Conservation (phyloP, 2,888 invertebrate species). For the Piscicola geometra region DNA sequence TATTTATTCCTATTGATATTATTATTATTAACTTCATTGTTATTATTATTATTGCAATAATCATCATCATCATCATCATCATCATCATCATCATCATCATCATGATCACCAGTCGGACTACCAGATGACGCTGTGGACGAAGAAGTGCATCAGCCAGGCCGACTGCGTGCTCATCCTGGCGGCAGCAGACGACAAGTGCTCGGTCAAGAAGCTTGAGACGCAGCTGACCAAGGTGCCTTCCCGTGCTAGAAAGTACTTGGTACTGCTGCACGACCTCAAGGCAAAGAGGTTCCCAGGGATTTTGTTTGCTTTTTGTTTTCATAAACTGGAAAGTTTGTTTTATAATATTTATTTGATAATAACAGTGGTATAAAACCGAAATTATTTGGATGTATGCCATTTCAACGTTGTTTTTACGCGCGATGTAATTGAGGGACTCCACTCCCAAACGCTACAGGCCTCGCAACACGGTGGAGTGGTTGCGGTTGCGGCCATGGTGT, state of each 20-base stretch:
- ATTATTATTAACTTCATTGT: too few relatives aligned
- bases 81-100: conserved; percentile 13
- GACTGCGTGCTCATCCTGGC: conserved; percentile 35
- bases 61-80: too few relatives aligned
- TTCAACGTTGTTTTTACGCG: too few relatives aligned
- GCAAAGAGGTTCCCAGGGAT: conserved; percentile 23
- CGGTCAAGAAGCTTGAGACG: conserved; percentile 21
- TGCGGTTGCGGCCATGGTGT: conserved; percentile 31
- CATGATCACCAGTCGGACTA: conserved; percentile 16
- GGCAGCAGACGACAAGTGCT: conserved; percentile 11
- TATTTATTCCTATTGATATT: too few relatives aligned
- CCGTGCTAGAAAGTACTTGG: conserved; percentile 31
- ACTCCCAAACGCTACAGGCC: conserved; percentile 15
- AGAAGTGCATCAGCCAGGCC: conserved; percentile 34
- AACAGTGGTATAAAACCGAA: too few relatives aligned
- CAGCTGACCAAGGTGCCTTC: conserved; percentile 28
- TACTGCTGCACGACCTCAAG: conserved; percentile 26
- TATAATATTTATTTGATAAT: too few relatives aligned
- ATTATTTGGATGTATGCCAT: too few relatives aligned
- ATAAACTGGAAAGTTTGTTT: background rate
- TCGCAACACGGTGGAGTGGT: conserved; percentile 31
- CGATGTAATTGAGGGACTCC: background rate
- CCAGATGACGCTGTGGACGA: conserved; percentile 29
- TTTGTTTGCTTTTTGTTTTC: background rate
- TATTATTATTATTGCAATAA: too few relatives aligned